Percentiles rank a stretch among this genome's conserved stretches.
Evolutionary conservation across 2,113 vertebrate species (phyloP).

Genomic region (Tympanuchus pallidicinctus): DNA sequence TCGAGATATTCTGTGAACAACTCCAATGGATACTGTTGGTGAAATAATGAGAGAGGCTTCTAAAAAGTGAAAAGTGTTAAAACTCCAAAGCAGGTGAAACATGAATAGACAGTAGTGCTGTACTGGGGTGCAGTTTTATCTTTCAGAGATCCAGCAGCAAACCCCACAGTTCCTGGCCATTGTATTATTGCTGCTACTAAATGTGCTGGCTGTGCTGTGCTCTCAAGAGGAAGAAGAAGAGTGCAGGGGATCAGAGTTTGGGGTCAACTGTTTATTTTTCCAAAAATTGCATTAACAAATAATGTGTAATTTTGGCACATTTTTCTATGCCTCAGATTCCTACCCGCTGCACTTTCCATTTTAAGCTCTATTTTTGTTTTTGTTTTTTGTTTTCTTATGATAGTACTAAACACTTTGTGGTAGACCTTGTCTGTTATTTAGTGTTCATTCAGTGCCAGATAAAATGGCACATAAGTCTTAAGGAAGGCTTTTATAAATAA

Average conservation of each 20-base stretch:
- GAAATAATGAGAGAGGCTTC: neutral
- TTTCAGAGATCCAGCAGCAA: neutral
- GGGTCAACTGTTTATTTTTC: neutral
- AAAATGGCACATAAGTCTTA: neutral
- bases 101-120: neutral
- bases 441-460: constrained; percentile 2
- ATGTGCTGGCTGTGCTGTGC: neutral
- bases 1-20: neutral
- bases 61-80: neutral
- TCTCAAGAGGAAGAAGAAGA: neutral
- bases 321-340: neutral
- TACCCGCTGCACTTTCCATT: neutral
- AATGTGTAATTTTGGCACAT: neutral
- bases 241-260: neutral
- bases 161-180: neutral
- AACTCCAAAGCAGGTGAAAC: neutral
- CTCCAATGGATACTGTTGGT: neutral
- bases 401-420: neutral
- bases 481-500: constrained; percentile 35
- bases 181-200: neutral
- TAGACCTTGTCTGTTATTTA: neutral
- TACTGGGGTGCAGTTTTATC: neutral
- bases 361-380: neutral
- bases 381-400: neutral
- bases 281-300: neutral